Percentiles rank a stretch among this genome's conserved stretches.
These are phyloP conservation scores for Piprites chloris DNA, from an alignment of 2,113 vertebrate genomes.

Conservation along the genomic window DNA sequence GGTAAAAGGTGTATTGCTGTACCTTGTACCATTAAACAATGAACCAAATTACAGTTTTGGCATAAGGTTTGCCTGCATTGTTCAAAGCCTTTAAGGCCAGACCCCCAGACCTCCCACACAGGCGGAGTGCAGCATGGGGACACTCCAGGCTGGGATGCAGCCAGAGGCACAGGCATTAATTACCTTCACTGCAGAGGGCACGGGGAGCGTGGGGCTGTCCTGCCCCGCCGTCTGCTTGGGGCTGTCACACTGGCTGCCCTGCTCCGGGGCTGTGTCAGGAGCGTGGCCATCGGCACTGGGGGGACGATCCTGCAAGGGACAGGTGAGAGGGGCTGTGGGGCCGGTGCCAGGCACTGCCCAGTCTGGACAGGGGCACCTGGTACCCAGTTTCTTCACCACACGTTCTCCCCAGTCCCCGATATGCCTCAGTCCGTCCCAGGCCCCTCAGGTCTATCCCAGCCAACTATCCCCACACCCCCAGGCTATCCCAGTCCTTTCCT, in stretches of 20 bases:
- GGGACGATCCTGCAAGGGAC: constrained; percentile 67
- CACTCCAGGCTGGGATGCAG: neutral
- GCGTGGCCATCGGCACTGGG: constrained; percentile 69
- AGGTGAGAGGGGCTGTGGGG: neutral
- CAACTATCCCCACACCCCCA: neutral
- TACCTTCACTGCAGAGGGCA: constrained; percentile 89
- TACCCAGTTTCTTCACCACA: rapidly evolving
- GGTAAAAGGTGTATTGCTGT: neutral
- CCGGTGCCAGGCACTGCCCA: neutral
- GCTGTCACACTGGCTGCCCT: constrained; percentile 71
- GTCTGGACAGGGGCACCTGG: no score
- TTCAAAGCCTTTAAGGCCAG: neutral
- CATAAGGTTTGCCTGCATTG: neutral
- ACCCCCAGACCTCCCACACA: neutral
- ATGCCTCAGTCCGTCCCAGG: neutral
- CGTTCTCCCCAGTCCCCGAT: no score
- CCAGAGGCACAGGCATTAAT: neutral
- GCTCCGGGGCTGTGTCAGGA: neutral
- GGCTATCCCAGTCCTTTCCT: no score
- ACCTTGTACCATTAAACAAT: neutral
- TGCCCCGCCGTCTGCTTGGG: constrained; percentile 72
- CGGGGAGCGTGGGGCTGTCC: constrained; percentile 63
- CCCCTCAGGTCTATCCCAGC: neutral
- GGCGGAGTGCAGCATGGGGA: rapidly evolving
- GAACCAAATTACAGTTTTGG: neutral